Conservation (phyloP, 1,140 invertebrate genomes). For the Acromyrmex charruanus region DNA sequence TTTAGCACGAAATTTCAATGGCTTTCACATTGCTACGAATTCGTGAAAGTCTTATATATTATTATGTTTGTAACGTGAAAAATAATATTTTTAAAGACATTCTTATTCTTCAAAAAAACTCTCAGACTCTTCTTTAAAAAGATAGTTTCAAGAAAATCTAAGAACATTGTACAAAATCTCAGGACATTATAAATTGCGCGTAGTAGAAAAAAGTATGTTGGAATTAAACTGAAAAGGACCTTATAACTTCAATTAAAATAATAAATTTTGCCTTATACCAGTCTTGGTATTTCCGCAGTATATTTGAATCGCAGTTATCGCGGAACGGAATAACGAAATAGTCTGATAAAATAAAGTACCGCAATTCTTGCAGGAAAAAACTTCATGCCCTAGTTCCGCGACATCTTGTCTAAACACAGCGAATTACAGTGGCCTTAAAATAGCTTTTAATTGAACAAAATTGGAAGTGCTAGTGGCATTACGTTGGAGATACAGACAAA, state of each 20-base stretch:
- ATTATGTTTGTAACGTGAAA: not conserved
- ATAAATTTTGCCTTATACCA: not conserved
- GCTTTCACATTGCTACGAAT: not conserved
- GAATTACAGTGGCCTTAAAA: constrained; percentile 51
- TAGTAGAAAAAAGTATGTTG: not conserved
- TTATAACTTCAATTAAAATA: constrained; percentile 39
- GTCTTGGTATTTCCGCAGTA: not conserved
- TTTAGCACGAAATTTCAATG: not conserved
- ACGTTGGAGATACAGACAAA: constrained; percentile 18
- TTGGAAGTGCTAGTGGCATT: constrained; percentile 3
- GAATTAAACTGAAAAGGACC: not conserved
- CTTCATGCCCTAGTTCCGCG: constrained; percentile 45
- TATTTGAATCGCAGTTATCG: constrained; percentile 27
- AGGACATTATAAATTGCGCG: not conserved
- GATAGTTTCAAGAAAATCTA: not conserved
- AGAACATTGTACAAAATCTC: constrained; percentile 5
- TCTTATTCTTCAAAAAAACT: constrained; percentile 22
- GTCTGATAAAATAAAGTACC: constrained; percentile 36
- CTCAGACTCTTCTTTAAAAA: not conserved
- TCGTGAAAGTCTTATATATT: not conserved
- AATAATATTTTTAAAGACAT: not conserved
- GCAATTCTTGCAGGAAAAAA: constrained; percentile 27
- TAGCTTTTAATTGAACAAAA: constrained; percentile 61
- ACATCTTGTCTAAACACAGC: constrained; percentile 44
- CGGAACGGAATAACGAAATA: constrained; percentile 48